A percentile compares a stretch with the other conserved stretches of the same genome.
Conservation (phyloP, 2,888 invertebrate species). For the Ferrisia virgata region DNA sequence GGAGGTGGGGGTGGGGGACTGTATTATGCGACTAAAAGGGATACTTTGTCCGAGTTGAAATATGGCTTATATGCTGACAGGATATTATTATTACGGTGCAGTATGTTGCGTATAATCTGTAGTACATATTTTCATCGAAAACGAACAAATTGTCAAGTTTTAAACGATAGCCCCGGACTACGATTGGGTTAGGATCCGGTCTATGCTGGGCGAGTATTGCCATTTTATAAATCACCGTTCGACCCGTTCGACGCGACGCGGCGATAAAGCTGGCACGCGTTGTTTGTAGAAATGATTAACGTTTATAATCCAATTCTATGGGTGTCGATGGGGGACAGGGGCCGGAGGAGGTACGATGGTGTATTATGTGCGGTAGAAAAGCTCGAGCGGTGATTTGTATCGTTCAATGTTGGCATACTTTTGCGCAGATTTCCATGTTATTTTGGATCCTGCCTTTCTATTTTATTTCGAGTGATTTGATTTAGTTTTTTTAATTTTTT, state of each 20-base stretch:
- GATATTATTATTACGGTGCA: not conserved
- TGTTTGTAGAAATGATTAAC: slow-evolving; percentile 18
- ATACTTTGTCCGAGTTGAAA: not conserved
- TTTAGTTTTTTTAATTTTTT: no score
- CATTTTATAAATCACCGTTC: slow-evolving; percentile 2
- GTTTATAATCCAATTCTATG: slow-evolving; percentile 11
- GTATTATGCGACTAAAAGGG: not conserved
- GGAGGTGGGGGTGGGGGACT: no score
- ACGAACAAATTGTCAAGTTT: slow-evolving; percentile 15
- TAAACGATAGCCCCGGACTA: not conserved
- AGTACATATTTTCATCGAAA: not conserved
- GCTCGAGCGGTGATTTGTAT: not conserved
- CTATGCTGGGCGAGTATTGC: not conserved
- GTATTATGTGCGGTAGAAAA: not conserved
- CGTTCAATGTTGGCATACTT: no score
- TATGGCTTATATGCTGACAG: slow-evolving; percentile 8
- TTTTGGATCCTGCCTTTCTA: no score
- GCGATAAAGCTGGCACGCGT: not conserved
- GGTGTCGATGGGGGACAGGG: no score
- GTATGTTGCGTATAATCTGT: not conserved
- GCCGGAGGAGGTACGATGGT: not conserved
- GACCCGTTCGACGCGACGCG: not conserved
- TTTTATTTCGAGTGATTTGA: no score
- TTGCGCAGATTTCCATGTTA: no score
- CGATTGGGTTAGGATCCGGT: not conserved